Evolutionary conservation across 2,113 vertebrate species (phyloP), one percentile per base, ranked within the genome.

Genomic region (Acrocephalus arundinaceus): DNA sequence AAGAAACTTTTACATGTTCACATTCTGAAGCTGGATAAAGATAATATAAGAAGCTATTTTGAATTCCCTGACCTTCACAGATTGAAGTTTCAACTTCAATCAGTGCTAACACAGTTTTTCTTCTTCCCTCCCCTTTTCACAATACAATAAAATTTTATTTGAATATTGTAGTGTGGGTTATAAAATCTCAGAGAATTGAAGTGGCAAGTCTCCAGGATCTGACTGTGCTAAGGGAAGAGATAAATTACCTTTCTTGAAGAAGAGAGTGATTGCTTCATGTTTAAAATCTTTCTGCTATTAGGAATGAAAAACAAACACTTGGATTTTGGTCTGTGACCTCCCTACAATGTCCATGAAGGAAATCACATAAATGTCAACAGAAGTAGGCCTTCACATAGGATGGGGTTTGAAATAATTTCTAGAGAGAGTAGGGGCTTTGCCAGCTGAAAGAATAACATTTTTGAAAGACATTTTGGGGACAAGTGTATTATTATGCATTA

Each of bases 161-260:
- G 65, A 93, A 86, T 95, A 84, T 94, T 84, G 88, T 90, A 48
- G 68, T 75, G 65, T 63, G 76, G 58, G 82, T 88, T 95, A 91
- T 93, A 86, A 93, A 96, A 91, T 86, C 73, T 65, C 61, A 54
- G 85, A 41, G 77, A 96, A 95, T 84, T 86, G 92, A 93, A 92
- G 70, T 96, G 96, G 96, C 93, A 93, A 89, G 45, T 74, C 24
- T 97, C 96, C 96, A 95, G 88, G 73, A 95, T 77, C 83, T 90
- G 83, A 62, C 85, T 90, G 75, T 85, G 88, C 93, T 93, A 68
- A 81, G 52, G 83, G 85, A 95, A 95, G 79, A 96, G 61, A 94
- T 87, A 54, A 97, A 95, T 96, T 96, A 90, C 87, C 88, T 93
- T 92, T 86, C 90, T 74, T 89, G 85, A 93, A 94, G 92, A 68